Base-by-base conservation (phyloP, 2,113 vertebrate genomes). In the Hydropotes inermis region DNA sequence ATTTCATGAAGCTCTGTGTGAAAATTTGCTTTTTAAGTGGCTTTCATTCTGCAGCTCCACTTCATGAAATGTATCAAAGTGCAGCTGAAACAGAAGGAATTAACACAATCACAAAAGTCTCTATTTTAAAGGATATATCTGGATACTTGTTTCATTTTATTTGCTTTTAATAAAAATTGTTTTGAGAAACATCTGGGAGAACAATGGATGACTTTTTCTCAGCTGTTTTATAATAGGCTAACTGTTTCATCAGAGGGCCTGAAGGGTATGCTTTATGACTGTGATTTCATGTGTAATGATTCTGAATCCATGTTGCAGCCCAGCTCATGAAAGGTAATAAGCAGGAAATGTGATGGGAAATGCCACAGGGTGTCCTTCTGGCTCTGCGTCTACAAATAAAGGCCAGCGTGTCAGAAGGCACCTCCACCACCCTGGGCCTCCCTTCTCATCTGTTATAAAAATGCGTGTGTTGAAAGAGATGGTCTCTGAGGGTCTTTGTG, bases 131-230 rank as follows among this genome's bases (percentile, higher is more conserved):
- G 95, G 14, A 17, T 47, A 15, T 47, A 54, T 81, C 16, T 45
- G 39, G 28, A 36, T 87, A 36, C 50, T 70, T 83, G 28, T 93
- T 86, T 84, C n/a, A 45, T 84, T 96, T 50, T 92, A 89, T 89
- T 89, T 95, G 82, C 60, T 92, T 89, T 92, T 82, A 96, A 83
- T 89, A 57, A 93, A 95, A 93, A 16, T 52, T 82, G 57, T 78
- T 79, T 90, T 45, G 36, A 94, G 91, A 94, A 97, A 83, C n/a
- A 43, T 84, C n/a, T 39, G 87, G 87, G 60, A 91, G 78, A 39
- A 45, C 0, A 79, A 27, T 28, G 57, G 61, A 67, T 14, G 45
- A 47, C 86, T 96, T 97, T 92, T 92, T 70, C 70, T 94, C 67
- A 52, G 36, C 54, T 52, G 33, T 78, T 81, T 91, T 94, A 12